Base-by-base conservation (phyloP, 2,797 vertebrate species). In the Sebastiscus albofasciatus region DNA sequence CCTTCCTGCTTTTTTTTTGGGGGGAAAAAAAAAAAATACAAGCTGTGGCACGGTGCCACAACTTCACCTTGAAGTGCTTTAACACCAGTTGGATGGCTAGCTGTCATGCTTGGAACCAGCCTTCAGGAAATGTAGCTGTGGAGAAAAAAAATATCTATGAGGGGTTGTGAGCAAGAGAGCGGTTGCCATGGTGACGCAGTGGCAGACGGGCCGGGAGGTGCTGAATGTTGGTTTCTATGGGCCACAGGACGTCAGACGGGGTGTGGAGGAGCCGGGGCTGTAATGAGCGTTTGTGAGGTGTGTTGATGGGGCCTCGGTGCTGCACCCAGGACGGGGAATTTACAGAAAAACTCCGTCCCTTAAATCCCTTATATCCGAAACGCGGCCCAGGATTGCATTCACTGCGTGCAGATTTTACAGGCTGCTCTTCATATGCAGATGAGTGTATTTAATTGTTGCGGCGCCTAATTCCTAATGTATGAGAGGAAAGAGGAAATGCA, bases 161-260 rank as follows among this genome's bases (percentile, higher is more conserved):
- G 69, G 67, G 83, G n/a, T 83, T 83, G 81, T 81, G 87, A 89
- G 81, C 67, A 82, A 77, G 83, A 81, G 81, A 86, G 42, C 8
- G 36, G 91, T 95, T 95, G 85, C 94, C 89, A 95, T 96, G 91
- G 94, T 62, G 87, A 95, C 72, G 71, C 54, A 65, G 85, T 58
- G 75, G 83, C 80, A 86, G 89, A 82, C 76, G 52, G 84, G 89
- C 87, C 77, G 36, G 82, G 76, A 81, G 88, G 90, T 52, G 80
- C 68, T 81, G 82, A 29, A 72, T 86, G 80, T 79, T 79, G 77
- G 87, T 92, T 90, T 90, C 85, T 81, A 46, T 84, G 81, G 89
- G 82, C 79, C 85, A 72, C 71, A 61, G 77, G 85, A 88, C 65
- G 36, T 88, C 84, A 84, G 88, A 75, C 55, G 7, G 64, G 54